A percentile compares a stretch with the other conserved stretches of the same genome.
Conservation (phyloP, 2,797 vertebrate genomes). For the Dipus sagitta region DNA sequence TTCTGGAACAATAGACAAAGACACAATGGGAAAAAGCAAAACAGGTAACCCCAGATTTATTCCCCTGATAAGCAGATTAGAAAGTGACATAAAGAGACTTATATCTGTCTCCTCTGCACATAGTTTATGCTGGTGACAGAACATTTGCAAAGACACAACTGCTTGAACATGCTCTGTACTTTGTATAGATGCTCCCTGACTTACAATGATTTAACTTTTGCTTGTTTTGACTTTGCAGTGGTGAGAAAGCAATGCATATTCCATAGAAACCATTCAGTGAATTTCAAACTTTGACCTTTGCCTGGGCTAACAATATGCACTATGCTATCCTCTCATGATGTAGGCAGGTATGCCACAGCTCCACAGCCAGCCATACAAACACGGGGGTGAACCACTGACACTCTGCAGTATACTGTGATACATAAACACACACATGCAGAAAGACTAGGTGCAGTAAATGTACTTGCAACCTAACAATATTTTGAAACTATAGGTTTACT, state of each 20-base stretch:
- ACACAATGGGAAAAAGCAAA: not conserved
- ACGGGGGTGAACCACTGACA: not conserved
- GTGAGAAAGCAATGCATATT: not conserved
- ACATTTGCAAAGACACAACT: constrained; percentile 31
- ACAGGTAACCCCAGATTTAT: constrained; percentile 39
- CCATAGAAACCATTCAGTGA: not conserved
- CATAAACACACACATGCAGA: no score
- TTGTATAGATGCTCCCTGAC: not conserved
- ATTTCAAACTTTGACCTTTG: constrained; percentile 1
- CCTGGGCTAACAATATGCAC: not conserved
- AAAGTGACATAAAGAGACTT: not conserved
- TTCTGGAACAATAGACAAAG: constrained; percentile 43
- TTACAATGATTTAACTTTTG: not conserved
- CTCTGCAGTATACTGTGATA: not conserved
- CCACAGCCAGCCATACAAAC: not conserved
- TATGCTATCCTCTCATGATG: not conserved
- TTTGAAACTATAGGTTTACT: constrained; percentile 3
- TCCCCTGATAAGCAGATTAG: constrained; percentile 18
- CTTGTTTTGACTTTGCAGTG: not conserved
- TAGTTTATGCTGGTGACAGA: constrained; percentile 3
- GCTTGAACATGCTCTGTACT: not conserved
- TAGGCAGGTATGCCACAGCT: not conserved
- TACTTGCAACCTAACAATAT: not conserved
- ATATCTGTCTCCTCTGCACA: not conserved
- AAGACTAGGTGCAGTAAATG: not conserved